A percentile compares a stretch with the other conserved stretches of the same genome.
Evolutionary conservation across 2,113 vertebrate species (phyloP).

Genomic region (Climacteris rufus): DNA sequence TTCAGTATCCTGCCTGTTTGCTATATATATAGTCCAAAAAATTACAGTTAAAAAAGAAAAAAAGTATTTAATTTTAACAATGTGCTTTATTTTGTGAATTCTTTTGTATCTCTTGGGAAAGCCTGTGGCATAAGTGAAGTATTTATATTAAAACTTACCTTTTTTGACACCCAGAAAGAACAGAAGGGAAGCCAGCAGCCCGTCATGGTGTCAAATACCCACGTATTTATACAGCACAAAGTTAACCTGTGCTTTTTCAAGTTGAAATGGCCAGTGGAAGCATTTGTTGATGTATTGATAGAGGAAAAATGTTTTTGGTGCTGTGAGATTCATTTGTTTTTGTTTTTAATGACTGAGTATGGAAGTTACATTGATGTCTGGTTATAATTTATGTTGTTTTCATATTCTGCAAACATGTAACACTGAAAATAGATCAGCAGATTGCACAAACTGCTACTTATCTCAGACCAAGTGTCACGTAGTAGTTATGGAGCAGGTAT

Average conservation of each 20-base stretch:
- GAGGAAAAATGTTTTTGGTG: conserved; percentile 51
- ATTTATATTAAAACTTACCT: not conserved
- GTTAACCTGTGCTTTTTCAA: conserved; percentile 44
- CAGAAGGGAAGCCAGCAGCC: not conserved
- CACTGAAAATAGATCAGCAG: conserved; percentile 66
- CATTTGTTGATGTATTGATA: conserved; percentile 52
- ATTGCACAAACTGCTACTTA: conserved; percentile 68
- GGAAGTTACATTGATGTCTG: conserved; percentile 49
- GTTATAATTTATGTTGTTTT: conserved; percentile 67
- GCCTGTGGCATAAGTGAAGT: not conserved
- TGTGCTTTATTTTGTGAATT: not conserved
- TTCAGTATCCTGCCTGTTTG: conserved; percentile 1
- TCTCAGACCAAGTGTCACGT: conserved; percentile 70
- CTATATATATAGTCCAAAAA: not conserved
- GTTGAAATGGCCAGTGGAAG: conserved; percentile 48
- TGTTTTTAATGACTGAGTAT: conserved; percentile 17
- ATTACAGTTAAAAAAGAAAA: not conserved
- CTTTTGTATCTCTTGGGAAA: not conserved
- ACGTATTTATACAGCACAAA: not conserved
- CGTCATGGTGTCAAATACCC: not conserved
- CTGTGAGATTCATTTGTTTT: conserved; percentile 13
- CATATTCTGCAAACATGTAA: conserved; percentile 64
- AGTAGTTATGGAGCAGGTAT: conserved; percentile 65
- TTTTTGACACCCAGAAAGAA: not conserved
- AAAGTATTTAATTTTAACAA: not conserved